Evolutionary conservation across 1,140 invertebrate genomes (phyloP).

Genomic region (Bombus balteatus): DNA sequence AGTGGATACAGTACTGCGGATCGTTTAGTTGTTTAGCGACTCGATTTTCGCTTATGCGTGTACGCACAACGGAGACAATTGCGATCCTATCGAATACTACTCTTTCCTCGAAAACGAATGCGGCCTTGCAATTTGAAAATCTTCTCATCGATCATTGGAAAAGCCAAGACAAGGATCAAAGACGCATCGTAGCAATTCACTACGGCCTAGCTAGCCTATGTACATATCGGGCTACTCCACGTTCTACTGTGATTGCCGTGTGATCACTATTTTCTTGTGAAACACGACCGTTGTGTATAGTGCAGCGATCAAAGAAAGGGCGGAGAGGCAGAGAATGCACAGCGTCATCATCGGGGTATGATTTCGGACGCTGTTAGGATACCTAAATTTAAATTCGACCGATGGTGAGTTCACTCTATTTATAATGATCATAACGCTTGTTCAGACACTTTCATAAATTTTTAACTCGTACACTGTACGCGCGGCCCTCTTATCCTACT

Average conservation of each 20-base stretch:
- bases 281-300: not conserved
- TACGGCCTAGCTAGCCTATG: not conserved
- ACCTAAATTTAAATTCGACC: conserved; percentile 39
- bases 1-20: conserved; percentile 38
- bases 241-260: not conserved
- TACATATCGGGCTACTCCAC: not conserved
- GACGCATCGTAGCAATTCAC: conserved; percentile 2
- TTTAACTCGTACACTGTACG: not conserved
- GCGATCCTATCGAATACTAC: not conserved
- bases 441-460: not conserved
- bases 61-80: not conserved
- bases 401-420: conserved; percentile 52
- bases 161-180: conserved; percentile 33
- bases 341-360: conserved; percentile 53
- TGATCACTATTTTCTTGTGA: not conserved
- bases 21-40: conserved; percentile 15
- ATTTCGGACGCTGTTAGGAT: conserved; percentile 50
- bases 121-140: conserved; percentile 6
- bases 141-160: conserved; percentile 28
- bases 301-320: not conserved
- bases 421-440: not conserved
- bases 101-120: conserved; percentile 24
- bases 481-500: not conserved
- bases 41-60: not conserved
- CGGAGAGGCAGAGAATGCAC: conserved; percentile 48